Evolutionary conservation across 2,113 vertebrate species (phyloP).

Genomic region (Dunckerocampus dactyliophorus): DNA sequence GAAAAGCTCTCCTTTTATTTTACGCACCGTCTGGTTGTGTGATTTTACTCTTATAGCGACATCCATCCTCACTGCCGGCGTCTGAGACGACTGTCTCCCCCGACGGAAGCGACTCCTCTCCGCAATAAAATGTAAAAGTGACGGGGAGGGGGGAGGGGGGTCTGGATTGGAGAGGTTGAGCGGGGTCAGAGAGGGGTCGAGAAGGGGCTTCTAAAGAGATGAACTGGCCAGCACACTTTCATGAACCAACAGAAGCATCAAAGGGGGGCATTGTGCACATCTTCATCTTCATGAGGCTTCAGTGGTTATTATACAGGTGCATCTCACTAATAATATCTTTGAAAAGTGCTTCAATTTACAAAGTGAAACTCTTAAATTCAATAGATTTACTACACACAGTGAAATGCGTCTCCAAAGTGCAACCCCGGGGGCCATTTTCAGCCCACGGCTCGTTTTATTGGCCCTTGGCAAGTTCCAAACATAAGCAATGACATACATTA

Average conservation of each 20-base stretch:
- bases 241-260: conserved; percentile 46
- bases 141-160: conserved; percentile 67
- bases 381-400: no score
- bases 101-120: conserved; percentile 78
- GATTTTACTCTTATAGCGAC: conserved; percentile 71
- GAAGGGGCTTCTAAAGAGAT: conserved; percentile 73
- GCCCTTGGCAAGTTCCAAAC: no score
- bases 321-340: no score
- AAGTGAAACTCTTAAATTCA: no score
- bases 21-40: conserved; percentile 64
- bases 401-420: neutral
- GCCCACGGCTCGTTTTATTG: no score
- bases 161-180: conserved; percentile 76
- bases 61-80: conserved; percentile 61
- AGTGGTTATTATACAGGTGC: conserved; percentile 2
- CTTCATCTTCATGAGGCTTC: conserved; percentile 24
- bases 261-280: conserved; percentile 35
- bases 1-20: neutral
- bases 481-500: no score
- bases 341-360: no score
- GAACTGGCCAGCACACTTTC: conserved; percentile 61
- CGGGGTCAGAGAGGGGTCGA: conserved; percentile 86
- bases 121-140: conserved; percentile 83
- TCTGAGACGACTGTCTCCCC: conserved; percentile 52
- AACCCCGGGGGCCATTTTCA: no score